Base-by-base conservation (phyloP, 2,888 invertebrate genomes). In the Uloborus plumipes region DNA sequence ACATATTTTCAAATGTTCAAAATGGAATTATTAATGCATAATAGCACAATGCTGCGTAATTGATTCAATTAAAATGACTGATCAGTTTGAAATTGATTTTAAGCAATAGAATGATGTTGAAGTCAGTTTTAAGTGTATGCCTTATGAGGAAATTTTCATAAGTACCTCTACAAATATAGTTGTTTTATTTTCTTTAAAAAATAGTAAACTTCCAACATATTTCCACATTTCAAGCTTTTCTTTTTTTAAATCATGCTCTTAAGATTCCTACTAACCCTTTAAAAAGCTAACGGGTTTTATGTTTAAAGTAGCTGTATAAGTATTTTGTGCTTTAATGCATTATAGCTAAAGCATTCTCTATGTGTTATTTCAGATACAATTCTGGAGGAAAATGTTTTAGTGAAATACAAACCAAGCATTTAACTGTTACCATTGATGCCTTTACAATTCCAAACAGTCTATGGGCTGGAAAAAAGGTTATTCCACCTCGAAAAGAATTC, bases 341-440 rank as follows among this genome's bases (percentile, higher is more conserved):
- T 39, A 39, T 39, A 39, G 9, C 26, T 39, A 9, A 39, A 39
- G 9, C 39, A 11, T 39, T 39, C 11, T 39, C 9, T 11, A 11
- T 39, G 1, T 7, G 9, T 11, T 39, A 11, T 89, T 92, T n/a
- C 91, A 99, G 99, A 92, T 99, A 99, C 91, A 99, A 99, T 91
- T 99, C 98, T 85, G 99, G 99, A 88, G 96, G 95, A 87, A 99
- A 99, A 91, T 96, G 96, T 90, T 99, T 99, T 92, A 94, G 96
- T 53, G 95, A 95, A 91, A 94, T 99, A 86, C 97, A 97, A 90
- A 98, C 99, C 87, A 99, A 99, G 92, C 98, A 99, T 92, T 92
- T 99, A 89, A 98, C 99, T 74, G 98, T 99, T 88, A 99, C 99
- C 87, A 99, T 99, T 89, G 99, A 99, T 92, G 99, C 98, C 89